phyloP scores from a whole-genome alignment of 2,888 invertebrate genomes.

The Apotomis capreana region DNA sequence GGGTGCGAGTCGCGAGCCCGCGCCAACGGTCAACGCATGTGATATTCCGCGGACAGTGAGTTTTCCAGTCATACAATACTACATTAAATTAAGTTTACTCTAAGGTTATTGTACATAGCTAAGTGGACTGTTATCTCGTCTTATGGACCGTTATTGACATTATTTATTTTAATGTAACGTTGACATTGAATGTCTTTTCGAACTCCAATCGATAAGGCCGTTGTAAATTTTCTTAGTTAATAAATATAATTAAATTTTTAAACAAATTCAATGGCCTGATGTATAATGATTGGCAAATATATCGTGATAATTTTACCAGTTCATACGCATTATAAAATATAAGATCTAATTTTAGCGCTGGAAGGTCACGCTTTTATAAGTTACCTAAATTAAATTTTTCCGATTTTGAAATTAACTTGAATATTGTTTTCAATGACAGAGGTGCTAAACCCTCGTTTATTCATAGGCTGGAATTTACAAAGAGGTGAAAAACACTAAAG shows the following conservation, averaged over 20 bases:
- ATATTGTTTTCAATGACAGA: slow-evolving; percentile 52
- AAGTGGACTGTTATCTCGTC: slow-evolving; percentile 61
- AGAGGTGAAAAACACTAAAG: neutral
- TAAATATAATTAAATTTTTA: neutral
- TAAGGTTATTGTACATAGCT: slow-evolving; percentile 64
- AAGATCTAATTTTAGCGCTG: neutral
- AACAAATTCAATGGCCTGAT: slow-evolving; percentile 8
- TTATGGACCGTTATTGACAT: slow-evolving; percentile 58
- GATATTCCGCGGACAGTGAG: slow-evolving; percentile 63
- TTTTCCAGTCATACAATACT: slow-evolving; percentile 64
- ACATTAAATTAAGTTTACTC: slow-evolving; percentile 36
- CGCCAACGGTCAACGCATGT: slow-evolving; percentile 53
- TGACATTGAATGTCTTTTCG: slow-evolving; percentile 26
- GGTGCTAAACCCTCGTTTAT: slow-evolving; percentile 57
- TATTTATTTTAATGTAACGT: slow-evolving; percentile 60
- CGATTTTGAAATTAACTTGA: slow-evolving; percentile 30
- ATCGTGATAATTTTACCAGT: neutral
- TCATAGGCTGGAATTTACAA: neutral
- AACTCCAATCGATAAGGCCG: slow-evolving; percentile 16
- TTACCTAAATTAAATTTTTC: slow-evolving; percentile 10
- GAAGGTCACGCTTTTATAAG: neutral
- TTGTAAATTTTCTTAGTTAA: neutral
- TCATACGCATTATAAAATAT: slow-evolving; percentile 4
- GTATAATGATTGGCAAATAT: neutral
- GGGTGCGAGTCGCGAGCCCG: slow-evolving; percentile 1